Conservation (phyloP, 53 echinoderm and acorn worm species). For the Stichopus horrens region DNA sequence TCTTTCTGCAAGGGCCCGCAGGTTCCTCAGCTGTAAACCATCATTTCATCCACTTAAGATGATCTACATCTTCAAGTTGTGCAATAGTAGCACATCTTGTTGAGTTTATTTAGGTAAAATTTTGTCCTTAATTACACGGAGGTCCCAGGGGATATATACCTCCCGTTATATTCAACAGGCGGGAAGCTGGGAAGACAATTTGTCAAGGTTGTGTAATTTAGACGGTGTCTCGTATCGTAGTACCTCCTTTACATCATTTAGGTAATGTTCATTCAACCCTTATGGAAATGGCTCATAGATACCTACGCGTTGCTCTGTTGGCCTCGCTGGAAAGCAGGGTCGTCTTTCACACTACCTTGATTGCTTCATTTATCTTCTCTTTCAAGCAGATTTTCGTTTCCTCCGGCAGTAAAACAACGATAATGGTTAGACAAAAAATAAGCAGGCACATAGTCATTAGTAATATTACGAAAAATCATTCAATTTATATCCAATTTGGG, state of each 20-base stretch:
- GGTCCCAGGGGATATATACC: too few species aligned
- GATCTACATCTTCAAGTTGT: too few species aligned
- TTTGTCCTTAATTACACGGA: too few species aligned
- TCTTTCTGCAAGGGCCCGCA: too few species aligned
- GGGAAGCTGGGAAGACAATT: not conserved
- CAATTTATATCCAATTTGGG: constrained; percentile 30
- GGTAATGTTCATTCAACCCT: not conserved
- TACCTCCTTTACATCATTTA: not conserved
- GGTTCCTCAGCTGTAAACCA: too few species aligned
- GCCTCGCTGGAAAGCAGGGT: not conserved
- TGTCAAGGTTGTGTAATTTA: not conserved
- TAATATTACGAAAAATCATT: constrained; percentile 16
- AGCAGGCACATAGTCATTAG: constrained; percentile 14
- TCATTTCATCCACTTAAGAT: too few species aligned
- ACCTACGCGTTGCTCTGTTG: not conserved
- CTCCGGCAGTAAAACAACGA: not conserved
- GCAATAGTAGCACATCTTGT: too few species aligned
- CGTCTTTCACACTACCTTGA: not conserved
- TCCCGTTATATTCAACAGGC: too few species aligned
- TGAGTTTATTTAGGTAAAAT: too few species aligned
- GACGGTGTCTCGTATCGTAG: not conserved
- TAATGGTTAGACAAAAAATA: constrained; percentile 4
- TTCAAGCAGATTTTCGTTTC: not conserved
- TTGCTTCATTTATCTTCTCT: not conserved
- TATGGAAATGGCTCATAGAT: not conserved